phyloP scores from a whole-genome alignment of 2,888 invertebrate genomes.

The Cephus pygmeus region DNA sequence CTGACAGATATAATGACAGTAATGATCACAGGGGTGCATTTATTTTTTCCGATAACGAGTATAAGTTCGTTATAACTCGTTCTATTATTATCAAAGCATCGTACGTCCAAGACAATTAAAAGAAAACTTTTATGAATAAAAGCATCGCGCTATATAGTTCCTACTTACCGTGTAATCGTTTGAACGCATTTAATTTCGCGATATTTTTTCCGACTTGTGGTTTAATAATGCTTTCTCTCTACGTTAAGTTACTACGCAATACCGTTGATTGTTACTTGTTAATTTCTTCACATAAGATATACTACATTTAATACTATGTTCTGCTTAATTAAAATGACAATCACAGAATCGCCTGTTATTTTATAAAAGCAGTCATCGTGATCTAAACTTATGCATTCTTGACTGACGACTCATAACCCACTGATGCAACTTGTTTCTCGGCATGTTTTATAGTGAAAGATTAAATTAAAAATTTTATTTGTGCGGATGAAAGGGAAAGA shows the following conservation, averaged over 20 bases:
- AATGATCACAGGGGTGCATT: not conserved
- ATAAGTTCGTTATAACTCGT: not conserved
- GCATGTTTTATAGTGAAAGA: not conserved
- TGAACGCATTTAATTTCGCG: slow-evolving; percentile 19
- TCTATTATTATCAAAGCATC: not conserved
- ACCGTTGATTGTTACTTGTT: not conserved
- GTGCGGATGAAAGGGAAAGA: not conserved
- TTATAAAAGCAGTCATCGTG: slow-evolving; percentile 2
- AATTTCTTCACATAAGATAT: slow-evolving; percentile 18
- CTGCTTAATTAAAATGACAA: slow-evolving; percentile 32
- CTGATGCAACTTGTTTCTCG: not conserved
- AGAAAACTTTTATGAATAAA: not conserved
- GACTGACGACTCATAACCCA: not conserved
- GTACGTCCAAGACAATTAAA: not conserved
- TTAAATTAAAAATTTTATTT: not conserved
- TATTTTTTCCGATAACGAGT: not conserved
- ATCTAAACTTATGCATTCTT: not conserved
- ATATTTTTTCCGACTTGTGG: slow-evolving; percentile 8
- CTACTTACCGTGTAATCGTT: slow-evolving; percentile 13
- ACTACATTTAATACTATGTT: not conserved
- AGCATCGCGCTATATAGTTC: slow-evolving; percentile 14
- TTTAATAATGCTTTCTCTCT: not conserved
- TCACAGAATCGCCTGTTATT: slow-evolving; percentile 23
- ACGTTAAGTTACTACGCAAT: not conserved
- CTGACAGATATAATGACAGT: not conserved